Conservation (phyloP, 2,797 vertebrate genomes). For the Apodemus agrarius region DNA sequence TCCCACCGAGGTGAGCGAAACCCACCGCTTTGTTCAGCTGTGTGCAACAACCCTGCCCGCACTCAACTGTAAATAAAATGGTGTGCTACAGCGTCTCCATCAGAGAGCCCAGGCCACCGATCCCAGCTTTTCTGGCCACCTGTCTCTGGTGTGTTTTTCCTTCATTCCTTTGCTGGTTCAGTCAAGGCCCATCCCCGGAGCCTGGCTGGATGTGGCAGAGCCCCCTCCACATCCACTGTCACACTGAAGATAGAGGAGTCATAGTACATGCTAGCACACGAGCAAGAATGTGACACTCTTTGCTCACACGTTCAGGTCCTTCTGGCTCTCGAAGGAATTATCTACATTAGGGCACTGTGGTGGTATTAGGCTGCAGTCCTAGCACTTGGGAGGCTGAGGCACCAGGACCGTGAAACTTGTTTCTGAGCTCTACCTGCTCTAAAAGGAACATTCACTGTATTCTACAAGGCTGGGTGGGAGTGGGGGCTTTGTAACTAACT, state of each 20-base stretch:
- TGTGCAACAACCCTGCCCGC: neutral
- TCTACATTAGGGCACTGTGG: neutral
- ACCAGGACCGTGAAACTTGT: neutral
- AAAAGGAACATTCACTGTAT: neutral
- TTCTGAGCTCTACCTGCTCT: neutral
- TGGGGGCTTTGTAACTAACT: neutral
- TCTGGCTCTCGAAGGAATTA: neutral
- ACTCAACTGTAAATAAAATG: neutral
- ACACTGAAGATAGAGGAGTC: neutral
- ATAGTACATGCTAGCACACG: neutral
- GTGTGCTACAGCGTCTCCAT: neutral
- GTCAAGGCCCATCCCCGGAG: neutral
- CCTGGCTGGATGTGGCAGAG: neutral
- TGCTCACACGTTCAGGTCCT: neutral
- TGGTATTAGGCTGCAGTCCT: neutral
- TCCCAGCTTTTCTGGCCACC: neutral
- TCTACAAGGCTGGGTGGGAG: accelerated
- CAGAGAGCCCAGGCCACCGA: neutral
- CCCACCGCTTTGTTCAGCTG: neutral
- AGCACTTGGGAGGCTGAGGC: neutral
- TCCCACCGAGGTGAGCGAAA: neutral
- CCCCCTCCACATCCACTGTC: neutral
- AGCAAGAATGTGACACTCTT: neutral
- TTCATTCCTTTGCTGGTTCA: neutral
- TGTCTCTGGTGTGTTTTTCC: neutral